phyloP scores from a whole-genome alignment of 2,797 vertebrate genomes.

The Lophotriccus pileatus region DNA sequence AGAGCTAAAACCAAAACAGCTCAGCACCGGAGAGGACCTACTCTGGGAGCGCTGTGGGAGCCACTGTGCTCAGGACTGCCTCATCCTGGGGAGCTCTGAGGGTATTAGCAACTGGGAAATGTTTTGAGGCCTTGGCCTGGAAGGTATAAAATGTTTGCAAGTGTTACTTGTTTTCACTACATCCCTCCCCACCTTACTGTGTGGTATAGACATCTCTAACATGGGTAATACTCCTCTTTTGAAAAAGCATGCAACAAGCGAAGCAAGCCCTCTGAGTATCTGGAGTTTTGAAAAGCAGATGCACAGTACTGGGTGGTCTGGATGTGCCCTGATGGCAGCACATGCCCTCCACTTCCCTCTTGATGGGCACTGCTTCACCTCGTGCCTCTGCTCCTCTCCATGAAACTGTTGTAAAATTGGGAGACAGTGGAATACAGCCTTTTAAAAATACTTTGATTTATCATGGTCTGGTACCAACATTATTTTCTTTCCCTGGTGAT shows the following conservation, averaged over 20 bases:
- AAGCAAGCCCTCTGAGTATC: accelerated
- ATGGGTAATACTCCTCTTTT: not conserved
- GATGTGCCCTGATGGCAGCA: not conserved
- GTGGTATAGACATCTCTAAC: accelerated
- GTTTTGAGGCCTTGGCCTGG: not conserved
- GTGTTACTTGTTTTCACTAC: accelerated
- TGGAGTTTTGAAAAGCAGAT: not conserved
- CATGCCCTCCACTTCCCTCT: not conserved
- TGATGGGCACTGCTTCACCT: not conserved
- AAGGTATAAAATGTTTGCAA: accelerated
- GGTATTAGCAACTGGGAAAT: not conserved
- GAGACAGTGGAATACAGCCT: not conserved
- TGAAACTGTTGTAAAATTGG: not conserved
- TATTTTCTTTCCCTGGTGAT: not conserved
- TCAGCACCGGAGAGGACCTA: not conserved
- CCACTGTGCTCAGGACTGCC: accelerated
- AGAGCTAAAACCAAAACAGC: accelerated
- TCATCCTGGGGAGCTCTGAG: accelerated
- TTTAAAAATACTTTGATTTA: not conserved
- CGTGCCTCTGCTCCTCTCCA: accelerated
- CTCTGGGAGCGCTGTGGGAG: not conserved
- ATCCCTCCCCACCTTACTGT: not conserved
- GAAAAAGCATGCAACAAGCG: not conserved
- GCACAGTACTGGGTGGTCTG: accelerated
- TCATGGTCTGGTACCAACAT: not conserved